These are phyloP conservation scores for Cryptomyrus ogoouensis DNA, from an alignment of 2,113 vertebrate genomes.

Conservation along the genomic window DNA sequence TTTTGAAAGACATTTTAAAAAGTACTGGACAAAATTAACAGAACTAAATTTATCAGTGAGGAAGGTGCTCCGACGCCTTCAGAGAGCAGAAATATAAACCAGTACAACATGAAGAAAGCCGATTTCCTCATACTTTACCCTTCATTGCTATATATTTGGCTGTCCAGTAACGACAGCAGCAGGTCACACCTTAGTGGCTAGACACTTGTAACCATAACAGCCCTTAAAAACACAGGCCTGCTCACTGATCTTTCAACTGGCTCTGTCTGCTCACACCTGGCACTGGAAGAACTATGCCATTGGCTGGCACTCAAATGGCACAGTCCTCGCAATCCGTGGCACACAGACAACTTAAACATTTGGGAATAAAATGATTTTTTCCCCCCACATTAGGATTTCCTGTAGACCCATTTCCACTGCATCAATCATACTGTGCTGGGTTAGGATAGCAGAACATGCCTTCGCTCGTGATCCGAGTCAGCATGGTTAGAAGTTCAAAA, in stretches of 20 bases:
- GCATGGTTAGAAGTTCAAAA: constrained; percentile 4
- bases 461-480: too few species aligned
- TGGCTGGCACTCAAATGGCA: neutral
- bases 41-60: neutral
- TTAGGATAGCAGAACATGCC: neutral
- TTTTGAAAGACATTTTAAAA: neutral
- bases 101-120: neutral
- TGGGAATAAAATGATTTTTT: neutral
- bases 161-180: neutral
- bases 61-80: neutral
- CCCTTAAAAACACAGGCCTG: neutral
- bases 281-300: neutral
- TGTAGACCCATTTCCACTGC: neutral
- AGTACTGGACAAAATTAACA: neutral
- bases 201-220: neutral
- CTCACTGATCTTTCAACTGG: neutral
- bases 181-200: neutral
- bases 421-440: neutral
- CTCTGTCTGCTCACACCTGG: neutral
- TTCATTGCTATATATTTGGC: neutral
- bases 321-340: neutral
- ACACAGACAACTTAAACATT: neutral
- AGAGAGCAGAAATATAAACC: neutral
- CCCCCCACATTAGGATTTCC: neutral
- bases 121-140: neutral